Percentiles rank a stretch among this genome's conserved stretches.
phyloP scores from a whole-genome alignment of 2,113 vertebrate genomes.

The Ahaetulla prasina region DNA sequence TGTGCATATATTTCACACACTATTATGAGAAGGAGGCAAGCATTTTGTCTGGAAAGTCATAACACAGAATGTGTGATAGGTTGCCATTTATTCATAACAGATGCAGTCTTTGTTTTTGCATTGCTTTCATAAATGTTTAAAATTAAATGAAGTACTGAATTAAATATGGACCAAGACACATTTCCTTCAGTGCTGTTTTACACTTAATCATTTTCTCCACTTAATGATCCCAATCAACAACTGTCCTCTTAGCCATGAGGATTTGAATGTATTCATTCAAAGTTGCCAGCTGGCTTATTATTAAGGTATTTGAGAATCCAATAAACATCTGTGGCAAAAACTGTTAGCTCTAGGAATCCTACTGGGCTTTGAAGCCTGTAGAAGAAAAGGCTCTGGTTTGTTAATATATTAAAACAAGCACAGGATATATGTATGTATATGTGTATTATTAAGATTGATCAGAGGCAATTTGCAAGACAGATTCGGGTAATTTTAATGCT shows the following conservation, averaged over 20 bases:
- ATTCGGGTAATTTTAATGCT: slow-evolving; percentile 12
- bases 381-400: slow-evolving; percentile 41
- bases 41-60: not conserved
- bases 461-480: not conserved
- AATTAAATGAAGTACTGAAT: slow-evolving; percentile 1
- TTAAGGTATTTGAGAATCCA: slow-evolving; percentile 16
- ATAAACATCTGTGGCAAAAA: slow-evolving; percentile 26
- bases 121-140: not conserved
- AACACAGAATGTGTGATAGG: not conserved
- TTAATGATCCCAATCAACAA: not conserved
- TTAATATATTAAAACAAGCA: slow-evolving; percentile 34
- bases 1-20: not conserved
- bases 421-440: not conserved
- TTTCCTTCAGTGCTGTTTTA: slow-evolving; percentile 10
- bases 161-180: not conserved
- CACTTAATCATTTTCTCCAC: slow-evolving; percentile 26
- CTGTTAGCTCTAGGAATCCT: slow-evolving; percentile 45
- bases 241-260: slow-evolving; percentile 7
- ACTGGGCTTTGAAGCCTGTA: slow-evolving; percentile 34
- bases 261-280: slow-evolving; percentile 60
- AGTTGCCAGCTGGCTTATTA: slow-evolving; percentile 42
- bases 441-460: slow-evolving; percentile 31
- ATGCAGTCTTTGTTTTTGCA: not conserved
- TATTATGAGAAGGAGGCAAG: not conserved
- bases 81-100: not conserved